phyloP scores from a whole-genome alignment of 2,797 vertebrate species.

The Acrossocheilus fasciatus region DNA sequence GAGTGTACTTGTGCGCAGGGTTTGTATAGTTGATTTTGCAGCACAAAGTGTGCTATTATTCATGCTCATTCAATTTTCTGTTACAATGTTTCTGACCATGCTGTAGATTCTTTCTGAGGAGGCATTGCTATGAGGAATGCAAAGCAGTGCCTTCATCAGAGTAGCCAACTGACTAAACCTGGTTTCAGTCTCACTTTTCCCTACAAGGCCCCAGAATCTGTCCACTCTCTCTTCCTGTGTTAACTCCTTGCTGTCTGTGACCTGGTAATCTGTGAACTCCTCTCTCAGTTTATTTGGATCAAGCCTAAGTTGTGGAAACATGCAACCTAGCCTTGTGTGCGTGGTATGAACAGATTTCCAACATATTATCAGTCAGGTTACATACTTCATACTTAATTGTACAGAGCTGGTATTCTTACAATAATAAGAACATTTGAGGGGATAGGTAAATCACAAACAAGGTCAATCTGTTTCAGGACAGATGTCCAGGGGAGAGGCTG shows the following conservation, averaged over 20 bases:
- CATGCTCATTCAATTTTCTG: background rate
- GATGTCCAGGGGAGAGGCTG: background rate
- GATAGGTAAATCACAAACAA: background rate
- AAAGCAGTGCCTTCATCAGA: background rate
- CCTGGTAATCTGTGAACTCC: background rate
- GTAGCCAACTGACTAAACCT: background rate
- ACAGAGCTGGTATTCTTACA: background rate
- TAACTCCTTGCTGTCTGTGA: background rate
- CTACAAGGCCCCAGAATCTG: background rate
- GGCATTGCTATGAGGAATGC: background rate
- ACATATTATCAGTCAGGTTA: background rate
- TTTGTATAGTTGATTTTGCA: background rate
- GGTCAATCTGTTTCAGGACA: background rate
- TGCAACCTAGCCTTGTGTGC: background rate
- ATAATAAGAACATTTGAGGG: background rate
- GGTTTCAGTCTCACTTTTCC: background rate
- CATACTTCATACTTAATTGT: background rate
- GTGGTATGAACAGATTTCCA: background rate
- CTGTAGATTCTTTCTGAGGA: background rate
- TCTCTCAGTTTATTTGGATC: background rate
- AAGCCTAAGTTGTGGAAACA: background rate
- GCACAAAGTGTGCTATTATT: background rate
- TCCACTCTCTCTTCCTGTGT: background rate
- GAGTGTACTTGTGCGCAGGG: background rate
- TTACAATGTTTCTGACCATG: background rate